Evolutionary conservation across 2,888 invertebrate species (phyloP), one percentile per base, ranked within the genome.

Genomic region (Brachyptera risi): DNA sequence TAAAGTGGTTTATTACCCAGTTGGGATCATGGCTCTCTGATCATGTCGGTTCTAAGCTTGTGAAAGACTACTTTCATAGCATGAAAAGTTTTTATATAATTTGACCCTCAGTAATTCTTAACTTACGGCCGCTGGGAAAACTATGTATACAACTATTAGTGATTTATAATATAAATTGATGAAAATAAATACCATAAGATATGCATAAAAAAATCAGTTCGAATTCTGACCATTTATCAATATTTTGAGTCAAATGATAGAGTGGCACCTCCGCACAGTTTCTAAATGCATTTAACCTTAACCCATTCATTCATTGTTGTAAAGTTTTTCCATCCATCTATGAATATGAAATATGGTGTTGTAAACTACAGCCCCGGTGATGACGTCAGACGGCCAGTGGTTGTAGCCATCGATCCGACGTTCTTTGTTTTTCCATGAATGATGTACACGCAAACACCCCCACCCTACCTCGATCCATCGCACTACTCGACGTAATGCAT

Each of bases 291-390:
- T 23, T 19, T 54, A 37, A 54, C 54, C 54, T 54, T 54, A 35
- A 54, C 54, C 54, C 35, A 54, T 37, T 37, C 54, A 37, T 9
- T 24, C 54, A 35, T 54, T 54, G 27, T 27, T 51, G 13, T 54
- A 54, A 31, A 35, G 15, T 54, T 54, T 54, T 35, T 9, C 35
- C 54, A 47, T 54, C 37, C 35, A 54, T 54, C 19, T 37, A 37
- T 21, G 35, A 54, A 24, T 23, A 37, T 19, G 37, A 54, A 54
- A 23, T 54, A 37, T 35, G 37, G 37, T 37, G 54, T 54, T 23
- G 54, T 37, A 9, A 51, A 51, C 51, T 51, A n/a, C n/a, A n/a
- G n/a, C 19, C 27, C 51, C 35, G 3, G 37, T 23, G 35, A 44
- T 44, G 21, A n/a, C 17, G 44, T 19, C 44, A 11, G 19, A 19